Conservation (phyloP, 2,888 invertebrate genomes). For the Phalera bucephala region DNA sequence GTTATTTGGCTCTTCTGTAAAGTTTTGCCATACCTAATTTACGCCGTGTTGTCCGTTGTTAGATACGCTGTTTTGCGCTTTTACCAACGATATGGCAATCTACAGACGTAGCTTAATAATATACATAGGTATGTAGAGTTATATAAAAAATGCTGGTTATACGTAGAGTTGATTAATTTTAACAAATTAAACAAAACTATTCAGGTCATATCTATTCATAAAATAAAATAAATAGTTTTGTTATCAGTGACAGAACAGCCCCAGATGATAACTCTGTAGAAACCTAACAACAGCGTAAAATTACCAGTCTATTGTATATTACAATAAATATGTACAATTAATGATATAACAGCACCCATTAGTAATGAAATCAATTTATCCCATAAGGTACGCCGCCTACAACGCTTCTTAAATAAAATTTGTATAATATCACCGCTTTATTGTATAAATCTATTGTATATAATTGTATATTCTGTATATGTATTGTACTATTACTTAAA, state of each 20-base stretch:
- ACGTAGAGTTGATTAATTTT: too few species aligned
- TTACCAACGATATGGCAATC: too few species aligned
- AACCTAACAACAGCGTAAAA: conserved; percentile 80
- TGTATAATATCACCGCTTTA: conserved; percentile 67
- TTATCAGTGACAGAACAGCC: conserved; percentile 42
- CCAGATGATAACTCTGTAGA: conserved; percentile 74
- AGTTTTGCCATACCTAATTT: too few species aligned
- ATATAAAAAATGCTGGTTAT: too few species aligned
- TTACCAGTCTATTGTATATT: conserved; percentile 83
- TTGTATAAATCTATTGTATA: conserved; percentile 63
- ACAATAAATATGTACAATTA: conserved; percentile 81
- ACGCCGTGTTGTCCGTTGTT: too few species aligned
- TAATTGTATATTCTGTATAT: conserved; percentile 65
- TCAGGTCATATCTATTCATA: too few species aligned
- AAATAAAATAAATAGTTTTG: not conserved
- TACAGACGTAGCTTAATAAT: too few species aligned
- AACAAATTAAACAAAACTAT: too few species aligned
- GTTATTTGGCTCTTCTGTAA: too few species aligned
- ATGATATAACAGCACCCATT: conserved; percentile 79
- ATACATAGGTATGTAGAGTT: too few species aligned
- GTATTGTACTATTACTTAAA: conserved; percentile 65
- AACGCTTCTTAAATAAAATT: conserved; percentile 58
- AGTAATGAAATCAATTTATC: conserved; percentile 63
- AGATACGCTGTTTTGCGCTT: too few species aligned
- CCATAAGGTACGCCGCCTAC: conserved; percentile 57